Conservation (phyloP, 2,888 invertebrate genomes). For the Himalopsyche japonica region DNA sequence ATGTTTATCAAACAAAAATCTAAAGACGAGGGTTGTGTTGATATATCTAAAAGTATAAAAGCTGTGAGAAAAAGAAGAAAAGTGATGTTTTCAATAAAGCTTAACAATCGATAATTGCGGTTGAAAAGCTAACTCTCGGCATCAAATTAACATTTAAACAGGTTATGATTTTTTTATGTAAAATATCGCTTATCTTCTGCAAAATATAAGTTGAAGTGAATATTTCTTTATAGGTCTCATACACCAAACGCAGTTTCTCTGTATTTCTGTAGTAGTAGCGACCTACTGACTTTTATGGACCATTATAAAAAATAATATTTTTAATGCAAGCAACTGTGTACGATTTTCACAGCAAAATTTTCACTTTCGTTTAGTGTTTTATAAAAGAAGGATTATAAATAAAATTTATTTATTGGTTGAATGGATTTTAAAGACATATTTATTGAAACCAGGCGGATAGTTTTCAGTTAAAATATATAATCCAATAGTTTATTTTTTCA, state of each 20-base stretch:
- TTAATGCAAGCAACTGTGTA: constrained; percentile 5
- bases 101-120: too few species aligned
- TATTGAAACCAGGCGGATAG: neutral
- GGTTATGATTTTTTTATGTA: too few species aligned
- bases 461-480: neutral
- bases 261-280: neutral
- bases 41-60: too few species aligned
- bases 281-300: constrained; percentile 35
- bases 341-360: neutral
- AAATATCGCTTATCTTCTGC: too few species aligned
- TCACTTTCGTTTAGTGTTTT: neutral
- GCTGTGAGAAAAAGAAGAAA: too few species aligned
- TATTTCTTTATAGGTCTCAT: neutral
- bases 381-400: neutral
- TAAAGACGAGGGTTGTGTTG: too few species aligned
- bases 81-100: too few species aligned
- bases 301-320: constrained; percentile 36
- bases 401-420: neutral
- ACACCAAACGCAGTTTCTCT: neutral
- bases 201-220: neutral
- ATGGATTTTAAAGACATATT: neutral
- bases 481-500: too few species aligned
- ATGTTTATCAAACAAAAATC: too few species aligned
- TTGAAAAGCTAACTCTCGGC: too few species aligned
- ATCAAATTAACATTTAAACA: too few species aligned